Evolutionary conservation across 2,113 vertebrate genomes (phyloP).

Genomic region (Puma concolor): DNA sequence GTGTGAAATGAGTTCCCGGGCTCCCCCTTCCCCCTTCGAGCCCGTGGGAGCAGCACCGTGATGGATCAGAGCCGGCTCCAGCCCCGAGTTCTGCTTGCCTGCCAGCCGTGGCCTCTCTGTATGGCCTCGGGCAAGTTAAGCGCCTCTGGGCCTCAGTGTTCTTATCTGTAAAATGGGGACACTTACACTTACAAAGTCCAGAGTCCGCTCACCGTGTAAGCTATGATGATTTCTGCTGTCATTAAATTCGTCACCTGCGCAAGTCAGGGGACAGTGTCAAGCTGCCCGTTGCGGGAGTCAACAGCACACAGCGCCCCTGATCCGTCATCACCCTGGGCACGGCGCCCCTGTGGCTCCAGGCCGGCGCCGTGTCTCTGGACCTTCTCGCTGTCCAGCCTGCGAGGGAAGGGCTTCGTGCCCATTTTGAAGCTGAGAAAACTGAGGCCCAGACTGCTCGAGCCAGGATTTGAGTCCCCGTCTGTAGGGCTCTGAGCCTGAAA

Average conservation of each 20-base stretch:
- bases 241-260: background rate
- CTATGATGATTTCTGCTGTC: background rate
- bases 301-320: background rate
- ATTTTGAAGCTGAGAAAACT: background rate
- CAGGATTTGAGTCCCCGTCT: background rate
- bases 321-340: accelerated
- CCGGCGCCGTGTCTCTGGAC: background rate
- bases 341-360: background rate
- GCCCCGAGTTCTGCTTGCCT: background rate
- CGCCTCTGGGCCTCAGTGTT: background rate
- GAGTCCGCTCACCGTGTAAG: background rate
- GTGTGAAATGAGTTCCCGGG: background rate
- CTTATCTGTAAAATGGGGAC: background rate
- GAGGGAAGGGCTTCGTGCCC: background rate
- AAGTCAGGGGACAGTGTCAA: background rate
- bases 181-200: background rate
- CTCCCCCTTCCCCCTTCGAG: background rate
- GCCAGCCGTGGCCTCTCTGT: background rate
- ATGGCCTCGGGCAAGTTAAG: background rate
- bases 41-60: background rate
- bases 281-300: background rate
- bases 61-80: background rate
- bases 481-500: background rate
- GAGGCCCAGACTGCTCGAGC: background rate
- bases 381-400: background rate